These are phyloP conservation scores for Ophonus ardosiacus DNA, from an alignment of 2,888 invertebrate species.

Conservation along the genomic window DNA sequence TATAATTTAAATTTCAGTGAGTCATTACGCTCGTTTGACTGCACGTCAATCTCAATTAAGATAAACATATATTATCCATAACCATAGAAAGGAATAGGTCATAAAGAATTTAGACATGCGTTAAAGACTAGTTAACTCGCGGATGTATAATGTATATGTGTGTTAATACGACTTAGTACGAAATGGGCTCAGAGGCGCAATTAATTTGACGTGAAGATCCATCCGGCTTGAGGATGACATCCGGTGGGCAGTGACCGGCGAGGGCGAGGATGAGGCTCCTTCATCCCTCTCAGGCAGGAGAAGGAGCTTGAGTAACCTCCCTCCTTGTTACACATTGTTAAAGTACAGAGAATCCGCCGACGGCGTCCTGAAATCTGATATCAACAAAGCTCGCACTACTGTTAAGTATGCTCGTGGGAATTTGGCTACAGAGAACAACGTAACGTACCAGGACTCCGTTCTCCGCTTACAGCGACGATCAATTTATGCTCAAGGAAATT, in stretches of 20 bases:
- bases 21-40: too few relatives aligned
- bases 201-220: constrained; percentile 59
- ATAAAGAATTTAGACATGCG: neutral
- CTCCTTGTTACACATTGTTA: constrained; percentile 57
- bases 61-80: too few relatives aligned
- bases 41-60: too few relatives aligned
- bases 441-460: neutral
- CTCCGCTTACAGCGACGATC: constrained; percentile 14
- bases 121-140: neutral
- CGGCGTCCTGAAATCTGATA: constrained; percentile 58
- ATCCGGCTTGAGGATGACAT: constrained; percentile 49
- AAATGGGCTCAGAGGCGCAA: constrained; percentile 15
- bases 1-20: too few relatives aligned
- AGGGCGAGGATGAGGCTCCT: too few relatives aligned
- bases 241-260: constrained; percentile 53
- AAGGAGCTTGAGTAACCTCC: neutral
- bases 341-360: constrained; percentile 40
- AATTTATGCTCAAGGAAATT: constrained; percentile 33
- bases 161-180: neutral
- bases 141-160: neutral
- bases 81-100: neutral
- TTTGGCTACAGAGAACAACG: constrained; percentile 33
- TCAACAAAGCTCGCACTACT: constrained; percentile 53
- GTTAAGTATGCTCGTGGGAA: constrained; percentile 58
- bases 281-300: neutral